A percentile compares a stretch with the other conserved stretches of the same genome.
Conservation (phyloP, 1,140 invertebrate species). For the Heliconius himera region DNA sequence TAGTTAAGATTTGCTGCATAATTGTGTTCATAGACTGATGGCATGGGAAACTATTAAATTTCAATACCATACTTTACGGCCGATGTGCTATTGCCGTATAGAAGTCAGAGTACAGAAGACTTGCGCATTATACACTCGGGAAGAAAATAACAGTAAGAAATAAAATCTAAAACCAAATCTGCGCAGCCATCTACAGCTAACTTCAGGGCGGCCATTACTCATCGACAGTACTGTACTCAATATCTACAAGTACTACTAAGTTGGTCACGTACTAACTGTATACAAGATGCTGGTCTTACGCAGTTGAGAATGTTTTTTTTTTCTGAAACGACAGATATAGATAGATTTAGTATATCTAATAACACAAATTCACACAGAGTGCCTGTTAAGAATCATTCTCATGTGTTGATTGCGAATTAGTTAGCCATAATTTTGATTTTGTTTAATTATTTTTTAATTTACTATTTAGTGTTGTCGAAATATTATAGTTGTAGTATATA, state of each 20-base stretch:
- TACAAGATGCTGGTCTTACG: conserved; percentile 10
- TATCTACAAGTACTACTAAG: neutral
- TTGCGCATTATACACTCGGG: no score
- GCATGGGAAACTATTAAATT: conserved; percentile 8
- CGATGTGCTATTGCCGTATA: no score
- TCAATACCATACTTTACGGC: neutral
- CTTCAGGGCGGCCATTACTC: no score
- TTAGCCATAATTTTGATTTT: conserved; percentile 76
- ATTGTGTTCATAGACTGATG: conserved; percentile 80
- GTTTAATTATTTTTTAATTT: conserved; percentile 65
- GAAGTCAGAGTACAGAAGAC: no score
- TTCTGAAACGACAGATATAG: conserved; percentile 47
- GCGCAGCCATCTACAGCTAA: no score
- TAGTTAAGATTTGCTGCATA: conserved; percentile 80
- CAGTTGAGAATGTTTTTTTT: conserved; percentile 17
- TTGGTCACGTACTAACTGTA: neutral
- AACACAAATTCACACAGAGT: conserved; percentile 77
- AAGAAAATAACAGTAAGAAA: no score
- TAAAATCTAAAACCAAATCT: no score
- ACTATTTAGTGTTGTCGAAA: conserved; percentile 70
- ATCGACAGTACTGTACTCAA: neutral
- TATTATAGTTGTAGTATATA: conserved; percentile 68
- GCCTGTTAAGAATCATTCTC: conserved; percentile 75
- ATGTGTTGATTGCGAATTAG: conserved; percentile 63
- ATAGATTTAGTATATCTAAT: conserved; percentile 61